A percentile compares a stretch with the other conserved stretches of the same genome.
Conservation (phyloP, 2,113 vertebrate species). For the Kryptolebias marmoratus region DNA sequence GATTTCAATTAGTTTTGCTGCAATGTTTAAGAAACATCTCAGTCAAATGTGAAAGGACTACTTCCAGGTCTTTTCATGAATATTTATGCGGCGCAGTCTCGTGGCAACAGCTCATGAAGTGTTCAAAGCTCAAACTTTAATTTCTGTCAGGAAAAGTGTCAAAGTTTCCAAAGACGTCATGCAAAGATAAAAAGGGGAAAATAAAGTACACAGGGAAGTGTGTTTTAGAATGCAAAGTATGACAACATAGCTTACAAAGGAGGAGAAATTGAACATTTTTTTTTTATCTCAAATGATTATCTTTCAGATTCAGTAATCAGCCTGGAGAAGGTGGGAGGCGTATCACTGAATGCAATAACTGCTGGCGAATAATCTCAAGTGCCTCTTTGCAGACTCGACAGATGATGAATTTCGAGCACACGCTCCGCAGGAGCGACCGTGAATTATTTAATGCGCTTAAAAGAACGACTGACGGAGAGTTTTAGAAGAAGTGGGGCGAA, state of each 20-base stretch:
- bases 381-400: background rate
- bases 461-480: slow-evolving; percentile 26
- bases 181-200: background rate
- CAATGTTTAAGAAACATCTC: no score
- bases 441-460: slow-evolving; percentile 52
- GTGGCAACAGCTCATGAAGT: background rate
- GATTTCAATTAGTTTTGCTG: background rate
- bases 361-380: background rate
- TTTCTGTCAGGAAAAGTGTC: no score
- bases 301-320: slow-evolving; percentile 36
- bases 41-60: no score
- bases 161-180: background rate
- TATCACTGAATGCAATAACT: background rate
- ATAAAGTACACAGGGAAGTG: background rate
- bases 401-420: slow-evolving; percentile 41
- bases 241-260: background rate
- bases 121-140: no score
- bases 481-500: background rate
- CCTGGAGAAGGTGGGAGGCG: slow-evolving; percentile 7
- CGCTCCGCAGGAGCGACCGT: slow-evolving; percentile 21
- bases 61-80: no score
- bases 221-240: background rate
- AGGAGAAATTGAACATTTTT: background rate
- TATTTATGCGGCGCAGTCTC: no score
- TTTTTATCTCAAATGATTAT: background rate